Evolutionary conservation across 2,888 invertebrate genomes (phyloP), one percentile per base, ranked within the genome.

Genomic region (Girardia tigrina): DNA sequence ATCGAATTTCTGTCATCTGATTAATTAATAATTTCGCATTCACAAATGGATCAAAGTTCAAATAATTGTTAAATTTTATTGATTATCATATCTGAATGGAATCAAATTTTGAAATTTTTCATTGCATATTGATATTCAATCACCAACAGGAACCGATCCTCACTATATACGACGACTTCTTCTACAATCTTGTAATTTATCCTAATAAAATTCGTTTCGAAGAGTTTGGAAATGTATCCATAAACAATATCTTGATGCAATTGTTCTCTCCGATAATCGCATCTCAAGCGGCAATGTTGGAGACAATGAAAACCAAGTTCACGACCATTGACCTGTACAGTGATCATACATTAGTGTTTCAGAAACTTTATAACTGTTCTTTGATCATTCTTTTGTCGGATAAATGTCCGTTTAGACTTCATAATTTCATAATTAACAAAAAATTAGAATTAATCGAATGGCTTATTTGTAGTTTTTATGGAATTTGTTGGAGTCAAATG

Each of bases 401-500:
- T 12, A 36, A 36, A 36, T 36, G 36, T 36, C 16, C 16, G 16
- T 36, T 36, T 36, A 8, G 36, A 16, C 36, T 12, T 36, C 36
- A 36, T 16, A 36, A 8, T 12, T 36, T 16, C 8, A 36, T 36
- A 36, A 36, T 36, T 36, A 36, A 16, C 16, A 36, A 36, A 36
- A 36, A 36, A 36, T 16, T 36, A 36, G 36, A 36, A 12, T 36
- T 36, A 36, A 36, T 36, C 8, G 36, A 36, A 36, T 36, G 36
- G 36, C 8, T 36, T 36, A 56, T 56, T 56, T 56, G 56, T 16
- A 56, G 56, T 56, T 56, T 56, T n/a, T 56, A 56, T 56, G 56
- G 56, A 56, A 2, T 56, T 8, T 56, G n/a, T n/a, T 56, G 56
- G 56, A 56, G n/a, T 56, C 56, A 56, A 56, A 56, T 56, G 56